Base-by-base conservation (phyloP, 2,888 invertebrate genomes). In the Eupithecia pulchellata region DNA sequence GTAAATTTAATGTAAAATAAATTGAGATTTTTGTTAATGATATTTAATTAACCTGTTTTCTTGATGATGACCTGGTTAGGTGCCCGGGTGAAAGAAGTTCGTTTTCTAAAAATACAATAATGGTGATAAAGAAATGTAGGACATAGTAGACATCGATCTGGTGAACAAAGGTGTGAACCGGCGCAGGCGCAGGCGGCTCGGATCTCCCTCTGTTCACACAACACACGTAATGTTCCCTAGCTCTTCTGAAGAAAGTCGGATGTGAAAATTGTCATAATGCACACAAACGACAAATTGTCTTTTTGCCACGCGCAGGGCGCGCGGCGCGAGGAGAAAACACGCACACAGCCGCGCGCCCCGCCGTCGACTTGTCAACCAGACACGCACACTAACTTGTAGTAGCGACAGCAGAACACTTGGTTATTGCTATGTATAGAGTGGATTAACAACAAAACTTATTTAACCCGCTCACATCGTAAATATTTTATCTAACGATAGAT, bases 1-100 rank as follows among this genome's bases (percentile, higher is more conserved):
- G 93, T 93, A 93, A 93, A 94, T 89, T 57, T 93, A 91, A 92
- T 93, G 94, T 94, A 93, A 93, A 94, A 93, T 93, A 92, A 94
- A 94, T 83, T 86, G 91, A 91, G 89, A 92, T 91, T 92, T 93
- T 92, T 93, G 91, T 93, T 93, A 92, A 90, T 79, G 86, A 87
- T 86, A 82, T 55, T 73, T 71, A 78, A 72, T 80, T 77, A 76
- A 78, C 82, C 79, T 73, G 57, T 77, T 78, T 81, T 78, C 39
- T 58, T 75, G n/a, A n/a, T n/a, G n/a, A 27, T 65, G 58, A 68
- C 69, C 74, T 71, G 57, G 17, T 36, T 66, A 66, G 20, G 32
- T 52, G 29, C 25, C 32, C 4, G 32, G 13, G 47, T 64, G 27
- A 29, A 67, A 47, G 25, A 66, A 58, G 65, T 72, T 65, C 63